Base-by-base conservation (phyloP, 2,113 vertebrate genomes). In the Electrona antarctica region DNA sequence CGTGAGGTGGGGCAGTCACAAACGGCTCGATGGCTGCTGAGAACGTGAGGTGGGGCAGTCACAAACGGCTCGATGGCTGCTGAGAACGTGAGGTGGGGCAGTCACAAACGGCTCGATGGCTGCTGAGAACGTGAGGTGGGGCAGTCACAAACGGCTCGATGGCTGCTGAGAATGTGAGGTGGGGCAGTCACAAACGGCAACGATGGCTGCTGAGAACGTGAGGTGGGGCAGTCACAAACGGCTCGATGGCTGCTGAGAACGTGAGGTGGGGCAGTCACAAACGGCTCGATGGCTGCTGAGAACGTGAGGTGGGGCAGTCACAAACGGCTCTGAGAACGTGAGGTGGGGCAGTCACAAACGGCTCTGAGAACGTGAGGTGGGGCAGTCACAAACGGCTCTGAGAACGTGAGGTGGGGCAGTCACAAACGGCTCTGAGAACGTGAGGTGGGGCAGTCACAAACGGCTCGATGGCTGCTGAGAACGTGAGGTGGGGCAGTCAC, bases 51-150 rank as follows among this genome's bases (percentile, higher is more conserved):
- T 82, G 89, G 79, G 82, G 85, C 82, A 84, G 73, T 60, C 7
- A 64, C 79, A 76, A 90, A 82, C 76, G 73, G 86, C 54, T 41
- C 80, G n/a, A n/a, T n/a, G n/a, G n/a, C n/a, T n/a, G n/a, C n/a
- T n/a, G n/a, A 90, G 85, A 85, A 66, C 76, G 76, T 58, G 79
- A 82, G 71, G 80, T 82, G 89, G 79, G 82, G 85, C 82, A 84
- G 73, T 60, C 7, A 64, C 79, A 76, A 90, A 82, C 76, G 73
- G 86, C 54, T 41, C 80, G n/a, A n/a, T n/a, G n/a, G n/a, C n/a
- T n/a, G n/a, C n/a, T n/a, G n/a, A 90, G 85, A 85, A 66, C 76
- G 76, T 58, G 79, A 82, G 71, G 80, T 82, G 89, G 79, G 82
- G 85, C 82, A 84, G 73, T 60, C 7, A 64, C 79, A 76, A 90